Conservation (phyloP, 1,140 invertebrate genomes). For the Mactra quadrangularis region DNA sequence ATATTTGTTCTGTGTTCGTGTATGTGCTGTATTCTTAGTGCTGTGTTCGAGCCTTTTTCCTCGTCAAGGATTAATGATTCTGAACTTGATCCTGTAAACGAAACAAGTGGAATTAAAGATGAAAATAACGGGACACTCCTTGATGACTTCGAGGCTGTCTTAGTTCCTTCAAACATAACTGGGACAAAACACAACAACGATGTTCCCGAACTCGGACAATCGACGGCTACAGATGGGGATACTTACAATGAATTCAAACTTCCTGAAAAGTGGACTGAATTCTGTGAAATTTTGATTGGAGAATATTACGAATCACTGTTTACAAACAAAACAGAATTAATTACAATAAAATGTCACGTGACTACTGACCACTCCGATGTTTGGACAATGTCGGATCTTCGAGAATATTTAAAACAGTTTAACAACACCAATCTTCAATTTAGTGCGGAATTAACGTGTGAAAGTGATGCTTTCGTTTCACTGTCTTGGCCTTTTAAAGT, state of each 20-base stretch:
- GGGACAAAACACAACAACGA: too few species aligned
- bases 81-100: too few species aligned
- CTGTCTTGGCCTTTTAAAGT: conserved; percentile 65
- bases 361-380: conserved; percentile 45
- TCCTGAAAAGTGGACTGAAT: conserved; percentile 26
- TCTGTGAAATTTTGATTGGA: conserved; percentile 5
- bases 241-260: neutral
- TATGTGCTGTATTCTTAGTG: neutral
- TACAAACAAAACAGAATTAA: conserved; percentile 6
- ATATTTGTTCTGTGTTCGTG: neutral
- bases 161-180: too few species aligned
- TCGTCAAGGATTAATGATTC: too few species aligned
- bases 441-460: conserved; percentile 62
- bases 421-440: conserved; percentile 24
- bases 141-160: too few species aligned
- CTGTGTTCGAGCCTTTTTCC: neutral
- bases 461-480: conserved; percentile 38
- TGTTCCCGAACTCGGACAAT: too few species aligned
- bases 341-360: conserved; percentile 23
- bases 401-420: conserved; percentile 29
- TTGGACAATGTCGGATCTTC: conserved; percentile 58
- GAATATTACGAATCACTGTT: conserved; percentile 37
- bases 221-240: too few species aligned
- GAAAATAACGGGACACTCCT: too few species aligned
- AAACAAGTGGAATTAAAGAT: too few species aligned